These are phyloP conservation scores for Brachyopa scutellaris DNA, from an alignment of 2,888 invertebrate genomes.

Conservation along the genomic window DNA sequence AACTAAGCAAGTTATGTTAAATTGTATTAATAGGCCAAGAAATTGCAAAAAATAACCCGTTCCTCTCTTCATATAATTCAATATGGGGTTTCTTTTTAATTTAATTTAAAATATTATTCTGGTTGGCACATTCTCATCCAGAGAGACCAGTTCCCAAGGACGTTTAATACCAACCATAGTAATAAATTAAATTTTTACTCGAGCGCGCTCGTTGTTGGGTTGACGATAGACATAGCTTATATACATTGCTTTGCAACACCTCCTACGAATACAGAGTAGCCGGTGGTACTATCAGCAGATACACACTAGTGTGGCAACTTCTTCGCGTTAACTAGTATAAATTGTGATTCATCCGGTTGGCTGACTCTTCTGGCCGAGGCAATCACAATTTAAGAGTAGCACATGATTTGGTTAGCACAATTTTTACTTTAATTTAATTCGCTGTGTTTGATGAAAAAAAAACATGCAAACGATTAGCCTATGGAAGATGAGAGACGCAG, in stretches of 20 bases:
- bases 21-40: slow-evolving; percentile 48
- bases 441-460: slow-evolving; percentile 37
- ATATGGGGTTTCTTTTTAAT: slow-evolving; percentile 63
- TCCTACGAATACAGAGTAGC: slow-evolving; percentile 52
- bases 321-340: slow-evolving; percentile 66
- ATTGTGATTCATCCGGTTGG: slow-evolving; percentile 70
- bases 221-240: slow-evolving; percentile 25
- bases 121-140: slow-evolving; percentile 55
- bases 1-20: slow-evolving; percentile 38
- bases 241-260: slow-evolving; percentile 3
- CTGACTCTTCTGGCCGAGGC: slow-evolving; percentile 14
- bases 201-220: background rate
- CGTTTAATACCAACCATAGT: slow-evolving; percentile 55
- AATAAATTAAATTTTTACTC: slow-evolving; percentile 61
- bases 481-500: slow-evolving; percentile 24
- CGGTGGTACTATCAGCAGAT: slow-evolving; percentile 72
- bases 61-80: slow-evolving; percentile 46
- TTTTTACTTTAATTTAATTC: slow-evolving; percentile 47
- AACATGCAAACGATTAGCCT: slow-evolving; percentile 20
- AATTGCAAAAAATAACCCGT: slow-evolving; percentile 47
- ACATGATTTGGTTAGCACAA: slow-evolving; percentile 55
- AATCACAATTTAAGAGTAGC: slow-evolving; percentile 44
- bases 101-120: slow-evolving; percentile 48
- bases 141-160: slow-evolving; percentile 69
- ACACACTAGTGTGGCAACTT: slow-evolving; percentile 73